These are phyloP conservation scores for Nasonia giraulti DNA, from an alignment of 1,140 invertebrate species.

Conservation along the genomic window DNA sequence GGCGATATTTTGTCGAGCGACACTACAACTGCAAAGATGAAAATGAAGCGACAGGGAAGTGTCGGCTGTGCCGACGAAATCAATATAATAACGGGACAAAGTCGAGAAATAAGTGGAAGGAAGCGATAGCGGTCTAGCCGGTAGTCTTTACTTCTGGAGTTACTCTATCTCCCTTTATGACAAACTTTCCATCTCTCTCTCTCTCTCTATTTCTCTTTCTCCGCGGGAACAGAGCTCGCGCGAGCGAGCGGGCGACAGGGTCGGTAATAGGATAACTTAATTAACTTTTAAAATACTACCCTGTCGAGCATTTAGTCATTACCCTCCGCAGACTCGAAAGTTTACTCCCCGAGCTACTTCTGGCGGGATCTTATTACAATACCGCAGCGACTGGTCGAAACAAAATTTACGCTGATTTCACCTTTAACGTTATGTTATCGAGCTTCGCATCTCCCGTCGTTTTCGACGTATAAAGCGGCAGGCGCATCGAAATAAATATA, in stretches of 20 bases:
- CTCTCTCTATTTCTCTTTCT: background rate
- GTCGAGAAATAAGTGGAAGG: background rate
- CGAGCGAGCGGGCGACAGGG: background rate
- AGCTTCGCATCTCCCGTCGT: too few relatives aligned
- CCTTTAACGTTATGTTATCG: too few relatives aligned
- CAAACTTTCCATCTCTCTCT: background rate
- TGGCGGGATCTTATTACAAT: too few relatives aligned
- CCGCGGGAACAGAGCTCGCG: background rate
- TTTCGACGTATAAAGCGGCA: too few relatives aligned
- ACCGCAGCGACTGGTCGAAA: too few relatives aligned
- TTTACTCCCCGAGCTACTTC: background rate
- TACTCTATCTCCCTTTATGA: background rate
- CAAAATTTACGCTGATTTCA: too few relatives aligned
- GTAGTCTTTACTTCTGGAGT: background rate
- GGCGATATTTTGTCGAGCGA: too few relatives aligned
- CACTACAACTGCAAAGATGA: too few relatives aligned
- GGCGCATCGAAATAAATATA: too few relatives aligned
- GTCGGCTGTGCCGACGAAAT: too few relatives aligned
- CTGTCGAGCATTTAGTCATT: conserved; percentile 59
- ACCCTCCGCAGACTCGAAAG: background rate
- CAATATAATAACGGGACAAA: too few relatives aligned
- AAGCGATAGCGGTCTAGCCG: background rate
- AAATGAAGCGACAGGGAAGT: too few relatives aligned
- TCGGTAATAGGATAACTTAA: conserved; percentile 66
- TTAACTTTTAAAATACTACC: conserved; percentile 66